phyloP scores from a whole-genome alignment of 2,113 vertebrate species.

The Puma concolor region DNA sequence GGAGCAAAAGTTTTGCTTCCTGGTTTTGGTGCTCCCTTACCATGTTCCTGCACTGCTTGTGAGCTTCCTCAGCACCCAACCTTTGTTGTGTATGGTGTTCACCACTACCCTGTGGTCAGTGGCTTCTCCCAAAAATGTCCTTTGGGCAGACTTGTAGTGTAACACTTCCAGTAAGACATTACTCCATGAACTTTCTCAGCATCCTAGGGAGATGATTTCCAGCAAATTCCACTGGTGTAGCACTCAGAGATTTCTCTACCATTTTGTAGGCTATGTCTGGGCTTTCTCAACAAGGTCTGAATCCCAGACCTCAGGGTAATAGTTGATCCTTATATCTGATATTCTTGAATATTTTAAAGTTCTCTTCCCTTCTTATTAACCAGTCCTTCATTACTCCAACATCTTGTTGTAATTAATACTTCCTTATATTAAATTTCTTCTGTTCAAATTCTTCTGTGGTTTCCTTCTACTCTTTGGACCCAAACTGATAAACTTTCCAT shows the following conservation, averaged over 20 bases:
- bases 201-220: neutral
- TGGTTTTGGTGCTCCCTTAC: neutral
- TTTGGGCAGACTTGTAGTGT: neutral
- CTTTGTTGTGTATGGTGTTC: neutral
- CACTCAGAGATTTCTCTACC: neutral
- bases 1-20: neutral
- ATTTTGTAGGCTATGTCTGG: accelerated
- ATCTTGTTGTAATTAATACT: neutral
- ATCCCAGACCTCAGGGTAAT: neutral
- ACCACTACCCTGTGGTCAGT: neutral
- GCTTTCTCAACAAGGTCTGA: neutral
- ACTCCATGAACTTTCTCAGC: neutral
- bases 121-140: neutral
- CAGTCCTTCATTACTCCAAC: neutral
- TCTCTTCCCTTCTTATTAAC: neutral
- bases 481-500: neutral
- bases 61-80: neutral
- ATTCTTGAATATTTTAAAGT: neutral
- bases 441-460: neutral
- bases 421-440: neutral
- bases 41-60: neutral
- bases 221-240: neutral
- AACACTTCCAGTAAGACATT: neutral
- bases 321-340: neutral
- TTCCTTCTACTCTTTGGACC: neutral